Percentiles rank a stretch among this genome's conserved stretches.
Evolutionary conservation across 2,797 vertebrate species (phyloP).

Genomic region (Florisuga fusca): DNA sequence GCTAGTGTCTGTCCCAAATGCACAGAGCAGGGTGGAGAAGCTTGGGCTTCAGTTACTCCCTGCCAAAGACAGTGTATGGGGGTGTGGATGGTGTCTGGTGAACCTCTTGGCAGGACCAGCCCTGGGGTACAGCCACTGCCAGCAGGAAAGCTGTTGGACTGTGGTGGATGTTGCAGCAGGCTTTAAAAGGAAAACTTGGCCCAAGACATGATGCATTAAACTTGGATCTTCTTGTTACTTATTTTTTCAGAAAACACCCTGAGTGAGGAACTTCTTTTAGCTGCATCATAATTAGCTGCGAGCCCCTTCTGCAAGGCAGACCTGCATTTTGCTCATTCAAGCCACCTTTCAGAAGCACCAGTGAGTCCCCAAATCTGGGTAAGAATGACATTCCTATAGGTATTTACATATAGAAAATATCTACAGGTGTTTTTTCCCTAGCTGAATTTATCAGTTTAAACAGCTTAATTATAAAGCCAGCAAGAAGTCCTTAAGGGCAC

Average conservation of each 20-base stretch:
- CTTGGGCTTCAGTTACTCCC: neutral
- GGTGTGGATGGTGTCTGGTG: neutral
- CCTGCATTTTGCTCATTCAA: neutral
- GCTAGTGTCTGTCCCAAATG: neutral
- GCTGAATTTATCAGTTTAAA: neutral
- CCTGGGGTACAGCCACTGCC: neutral
- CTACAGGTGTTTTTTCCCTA: neutral
- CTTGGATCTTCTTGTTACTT: neutral
- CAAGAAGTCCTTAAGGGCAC: neutral
- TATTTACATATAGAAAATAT: too few species aligned
- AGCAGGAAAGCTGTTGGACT: neutral
- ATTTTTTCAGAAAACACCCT: neutral
- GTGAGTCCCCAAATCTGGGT: rapidly evolving
- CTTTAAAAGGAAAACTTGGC: neutral
- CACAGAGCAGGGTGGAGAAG: neutral
- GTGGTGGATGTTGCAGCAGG: neutral
- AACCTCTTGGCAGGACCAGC: neutral
- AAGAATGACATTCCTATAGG: neutral
- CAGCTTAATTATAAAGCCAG: constrained; percentile 48
- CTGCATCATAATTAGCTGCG: neutral
- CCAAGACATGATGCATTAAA: neutral
- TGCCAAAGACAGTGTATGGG: rapidly evolving
- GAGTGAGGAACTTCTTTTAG: neutral
- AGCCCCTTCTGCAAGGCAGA: neutral
- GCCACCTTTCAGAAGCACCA: neutral